Base-by-base conservation (phyloP, 1,140 invertebrate species). In the Radopholus similis region DNA sequence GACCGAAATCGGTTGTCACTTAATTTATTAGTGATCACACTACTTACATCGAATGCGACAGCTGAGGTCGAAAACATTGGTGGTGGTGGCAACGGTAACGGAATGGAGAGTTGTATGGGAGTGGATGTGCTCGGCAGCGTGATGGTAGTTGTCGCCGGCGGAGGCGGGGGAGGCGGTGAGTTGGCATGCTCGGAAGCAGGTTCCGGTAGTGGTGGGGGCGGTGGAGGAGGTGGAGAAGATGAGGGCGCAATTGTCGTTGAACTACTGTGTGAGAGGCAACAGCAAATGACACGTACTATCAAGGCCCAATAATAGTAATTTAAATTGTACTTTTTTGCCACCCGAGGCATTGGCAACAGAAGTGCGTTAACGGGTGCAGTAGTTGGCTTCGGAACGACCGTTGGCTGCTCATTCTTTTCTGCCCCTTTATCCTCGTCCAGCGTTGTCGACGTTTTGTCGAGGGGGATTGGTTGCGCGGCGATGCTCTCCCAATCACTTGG, bases 401-500 rank as follows among this genome's bases (percentile, higher is more conserved):
- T 42, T 34, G 4, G 23, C 15, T 11, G 4, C 11, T 58, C 3
- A 49, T 49, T n/a, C n/a, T n/a, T n/a, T n/a, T n/a, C n/a, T n/a
- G n/a, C n/a, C n/a, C n/a, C n/a, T n/a, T n/a, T n/a, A n/a, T n/a
- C n/a, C n/a, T n/a, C n/a, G n/a, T n/a, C n/a, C n/a, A 23, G n/a
- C 26, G 44, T 47, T 47, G 44, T 15, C 26, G 44, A 47, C 5
- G 44, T 47, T 47, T 21, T 51, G n/a, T 11, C n/a, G 6, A 28
- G 4, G 9, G 47, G 8, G 4, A 23, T 21, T 11, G 9, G 8
- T 23, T 51, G 23, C 1, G 47, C 23, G 23, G 9, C 15, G 8
- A 51, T 26, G 30, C 47, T 51, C n/a, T 51, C 47, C 47, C 47
- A 51, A 26, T 51, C 47, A 51, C 47, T 51, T 26, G 47, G 47